Conservation (phyloP, 2,888 invertebrate species). For the Amiota minor region DNA sequence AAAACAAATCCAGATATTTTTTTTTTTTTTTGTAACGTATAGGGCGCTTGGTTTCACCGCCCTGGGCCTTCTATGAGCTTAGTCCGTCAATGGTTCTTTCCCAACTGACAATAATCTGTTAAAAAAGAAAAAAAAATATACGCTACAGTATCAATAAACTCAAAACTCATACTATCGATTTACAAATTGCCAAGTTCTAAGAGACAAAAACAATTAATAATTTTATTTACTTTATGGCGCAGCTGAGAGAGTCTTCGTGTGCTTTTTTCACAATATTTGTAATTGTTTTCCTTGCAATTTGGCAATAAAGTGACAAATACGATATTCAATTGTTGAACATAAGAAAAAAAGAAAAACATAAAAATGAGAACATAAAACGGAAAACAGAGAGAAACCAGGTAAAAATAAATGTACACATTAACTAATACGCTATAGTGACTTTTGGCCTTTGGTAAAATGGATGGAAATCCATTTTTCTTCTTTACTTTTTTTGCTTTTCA, state of each 20-base stretch:
- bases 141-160: neutral
- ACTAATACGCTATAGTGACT: neutral
- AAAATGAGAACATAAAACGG: constrained; percentile 7
- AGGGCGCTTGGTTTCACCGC: no score
- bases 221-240: constrained; percentile 18
- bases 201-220: constrained; percentile 22
- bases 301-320: constrained; percentile 38
- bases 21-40: no score
- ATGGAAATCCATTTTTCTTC: neutral
- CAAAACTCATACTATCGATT: neutral
- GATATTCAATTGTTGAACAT: constrained; percentile 13
- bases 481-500: constrained; percentile 7
- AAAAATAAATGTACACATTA: constrained; percentile 17
- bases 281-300: constrained; percentile 59
- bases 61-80: no score
- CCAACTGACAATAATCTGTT: neutral
- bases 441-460: constrained; percentile 29
- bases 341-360: constrained; percentile 49
- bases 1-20: no score
- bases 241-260: constrained; percentile 4
- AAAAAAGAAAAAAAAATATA: neutral
- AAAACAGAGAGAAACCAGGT: constrained; percentile 3
- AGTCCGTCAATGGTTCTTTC: no score
- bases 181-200: neutral
- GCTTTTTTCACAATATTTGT: constrained; percentile 14